Percentiles rank a stretch among this genome's conserved stretches.
Conservation (phyloP, 2,888 invertebrate species). For the Orthonevra nobilis region DNA sequence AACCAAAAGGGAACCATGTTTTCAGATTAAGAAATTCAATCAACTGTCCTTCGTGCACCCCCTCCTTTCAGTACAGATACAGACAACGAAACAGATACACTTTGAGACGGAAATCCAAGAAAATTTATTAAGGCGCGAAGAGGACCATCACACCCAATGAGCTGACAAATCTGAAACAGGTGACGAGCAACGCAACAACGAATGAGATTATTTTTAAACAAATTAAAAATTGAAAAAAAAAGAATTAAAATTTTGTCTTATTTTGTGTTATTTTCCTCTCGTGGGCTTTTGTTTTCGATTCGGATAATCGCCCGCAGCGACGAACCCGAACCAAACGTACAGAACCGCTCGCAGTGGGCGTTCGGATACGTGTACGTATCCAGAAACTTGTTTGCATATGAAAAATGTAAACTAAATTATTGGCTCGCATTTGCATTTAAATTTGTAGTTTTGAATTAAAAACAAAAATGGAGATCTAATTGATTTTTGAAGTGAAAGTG, state of each 20-base stretch:
- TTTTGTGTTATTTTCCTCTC: neutral
- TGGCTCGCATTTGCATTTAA: conserved; percentile 35
- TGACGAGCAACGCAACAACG: conserved; percentile 58
- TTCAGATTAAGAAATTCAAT: conserved; percentile 59
- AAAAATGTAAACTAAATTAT: conserved; percentile 35
- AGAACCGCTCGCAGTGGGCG: conserved; percentile 32
- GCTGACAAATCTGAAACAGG: conserved; percentile 68
- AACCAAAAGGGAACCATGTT: conserved; percentile 47
- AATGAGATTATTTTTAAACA: conserved; percentile 38
- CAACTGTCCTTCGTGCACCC: conserved; percentile 4
- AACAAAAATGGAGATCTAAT: conserved; percentile 4
- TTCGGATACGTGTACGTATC: conserved; percentile 22
- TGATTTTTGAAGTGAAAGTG: conserved; percentile 1
- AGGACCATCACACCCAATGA: conserved; percentile 46
- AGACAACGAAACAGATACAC: neutral
- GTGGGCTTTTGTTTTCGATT: neutral
- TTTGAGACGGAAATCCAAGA: conserved; percentile 47
- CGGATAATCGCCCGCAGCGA: conserved; percentile 33
- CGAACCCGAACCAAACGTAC: neutral
- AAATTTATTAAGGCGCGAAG: conserved; percentile 63
- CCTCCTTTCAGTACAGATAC: neutral
- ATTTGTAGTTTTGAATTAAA: conserved; percentile 17
- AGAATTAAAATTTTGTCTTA: neutral
- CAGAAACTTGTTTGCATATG: conserved; percentile 42
- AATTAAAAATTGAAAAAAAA: conserved; percentile 29